phyloP scores from a whole-genome alignment of 2,113 vertebrate genomes.

The Polypterus bichir region DNA sequence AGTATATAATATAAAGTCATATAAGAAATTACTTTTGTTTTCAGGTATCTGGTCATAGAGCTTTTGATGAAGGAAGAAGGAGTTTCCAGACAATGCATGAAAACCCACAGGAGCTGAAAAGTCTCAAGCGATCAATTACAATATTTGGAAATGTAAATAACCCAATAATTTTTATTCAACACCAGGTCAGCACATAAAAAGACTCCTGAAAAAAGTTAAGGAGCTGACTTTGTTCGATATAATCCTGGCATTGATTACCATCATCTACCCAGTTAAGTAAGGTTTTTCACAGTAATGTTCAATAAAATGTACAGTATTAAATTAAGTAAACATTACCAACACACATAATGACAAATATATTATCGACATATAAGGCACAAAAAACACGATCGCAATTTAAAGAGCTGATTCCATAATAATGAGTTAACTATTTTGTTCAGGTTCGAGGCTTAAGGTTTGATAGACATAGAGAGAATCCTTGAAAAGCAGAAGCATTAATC shows the following conservation, averaged over 20 bases:
- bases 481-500: no score
- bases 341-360: no score
- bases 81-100: conserved; percentile 19
- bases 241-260: neutral
- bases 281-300: no score
- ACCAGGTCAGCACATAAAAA: neutral
- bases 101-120: conserved; percentile 30
- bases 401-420: no score
- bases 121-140: conserved; percentile 31
- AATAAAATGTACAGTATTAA: no score
- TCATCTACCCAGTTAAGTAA: no score
- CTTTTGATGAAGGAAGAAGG: conserved; percentile 19
- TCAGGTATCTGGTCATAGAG: conserved; percentile 7
- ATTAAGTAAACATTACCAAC: no score
- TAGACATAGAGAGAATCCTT: no score
- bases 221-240: neutral
- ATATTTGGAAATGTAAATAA: conserved; percentile 33
- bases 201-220: neutral
- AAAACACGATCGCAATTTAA: no score
- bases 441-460: no score
- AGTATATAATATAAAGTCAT: neutral
- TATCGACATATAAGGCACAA: no score
- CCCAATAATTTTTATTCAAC: neutral
- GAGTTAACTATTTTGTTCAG: no score
- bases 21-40: neutral